phyloP scores from a whole-genome alignment of 2,797 vertebrate species.

The Gymnocypris eckloni region DNA sequence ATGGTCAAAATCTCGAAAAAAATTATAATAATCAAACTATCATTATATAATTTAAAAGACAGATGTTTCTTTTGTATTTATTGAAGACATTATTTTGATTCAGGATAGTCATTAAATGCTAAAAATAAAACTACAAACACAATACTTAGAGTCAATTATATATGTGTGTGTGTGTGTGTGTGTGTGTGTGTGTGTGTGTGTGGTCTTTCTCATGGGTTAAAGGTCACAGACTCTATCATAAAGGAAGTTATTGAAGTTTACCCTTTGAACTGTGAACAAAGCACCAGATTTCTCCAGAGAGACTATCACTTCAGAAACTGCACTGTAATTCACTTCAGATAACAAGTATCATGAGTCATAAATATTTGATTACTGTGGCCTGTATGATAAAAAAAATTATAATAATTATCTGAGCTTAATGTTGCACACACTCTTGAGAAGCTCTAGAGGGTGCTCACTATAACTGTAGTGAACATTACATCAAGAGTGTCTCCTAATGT shows the following conservation, averaged over 20 bases:
- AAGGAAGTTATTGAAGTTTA: background rate
- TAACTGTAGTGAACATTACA: background rate
- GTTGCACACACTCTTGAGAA: conserved; percentile 7
- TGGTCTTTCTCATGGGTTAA: background rate
- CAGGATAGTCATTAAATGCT: too few species aligned
- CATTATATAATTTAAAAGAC: too few species aligned
- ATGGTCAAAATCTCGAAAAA: background rate
- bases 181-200: background rate
- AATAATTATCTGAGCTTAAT: too few species aligned
- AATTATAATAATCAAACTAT: too few species aligned
- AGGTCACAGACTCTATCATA: background rate
- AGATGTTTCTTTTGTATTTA: background rate
- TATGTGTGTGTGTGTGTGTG: too few species aligned
- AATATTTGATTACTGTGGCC: conserved; percentile 21
- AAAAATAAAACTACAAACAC: too few species aligned
- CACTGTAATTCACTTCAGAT: background rate
- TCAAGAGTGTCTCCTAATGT: background rate
- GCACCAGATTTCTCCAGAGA: background rate
- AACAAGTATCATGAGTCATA: background rate
- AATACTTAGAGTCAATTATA: too few species aligned
- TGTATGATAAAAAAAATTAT: too few species aligned
- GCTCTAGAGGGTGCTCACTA: conserved; percentile 44
- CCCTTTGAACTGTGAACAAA: background rate
- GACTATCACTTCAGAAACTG: background rate
- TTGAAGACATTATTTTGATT: background rate